Evolutionary conservation across 2,888 invertebrate species (phyloP).

Genomic region (Cosmia trapezina): DNA sequence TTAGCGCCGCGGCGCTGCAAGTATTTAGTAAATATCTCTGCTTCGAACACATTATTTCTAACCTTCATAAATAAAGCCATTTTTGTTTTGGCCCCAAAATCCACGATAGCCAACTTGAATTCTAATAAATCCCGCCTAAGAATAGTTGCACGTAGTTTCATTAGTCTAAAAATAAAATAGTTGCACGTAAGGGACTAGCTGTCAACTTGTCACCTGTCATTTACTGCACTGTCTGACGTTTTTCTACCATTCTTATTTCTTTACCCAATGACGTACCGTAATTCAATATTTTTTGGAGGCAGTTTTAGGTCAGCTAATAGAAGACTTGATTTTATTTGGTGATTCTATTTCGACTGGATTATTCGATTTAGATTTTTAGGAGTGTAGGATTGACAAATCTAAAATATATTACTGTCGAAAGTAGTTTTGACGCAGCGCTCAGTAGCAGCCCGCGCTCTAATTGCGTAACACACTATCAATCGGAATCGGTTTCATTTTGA

Average conservation of each 20-base stretch:
- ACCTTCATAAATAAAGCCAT: no score
- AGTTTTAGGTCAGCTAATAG: slow-evolving; percentile 9
- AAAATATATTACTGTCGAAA: slow-evolving; percentile 6
- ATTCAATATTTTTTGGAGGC: slow-evolving; percentile 32
- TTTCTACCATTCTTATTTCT: slow-evolving; percentile 10
- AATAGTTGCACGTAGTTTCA: no score
- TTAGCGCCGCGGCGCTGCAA: no score
- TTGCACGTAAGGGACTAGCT: slow-evolving; percentile 12
- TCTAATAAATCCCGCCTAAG: not conserved
- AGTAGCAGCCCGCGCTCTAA: no score
- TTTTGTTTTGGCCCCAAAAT: not conserved
- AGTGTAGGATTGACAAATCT: not conserved
- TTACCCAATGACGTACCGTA: slow-evolving; percentile 4
- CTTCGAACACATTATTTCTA: not conserved
- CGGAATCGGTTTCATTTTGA: no score
- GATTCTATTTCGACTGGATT: slow-evolving; percentile 30
- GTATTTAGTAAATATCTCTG: no score
- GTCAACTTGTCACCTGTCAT: slow-evolving; percentile 44
- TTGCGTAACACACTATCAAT: no score
- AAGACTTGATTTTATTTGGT: slow-evolving; percentile 31
- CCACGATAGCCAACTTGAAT: not conserved
- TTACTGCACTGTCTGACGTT: not conserved
- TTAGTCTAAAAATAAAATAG: not conserved
- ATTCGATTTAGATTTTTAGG: slow-evolving; percentile 13
- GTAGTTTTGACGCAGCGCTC: not conserved